Conservation (phyloP, 1,140 invertebrate species). For the Diachasmimorpha longicaudata region DNA sequence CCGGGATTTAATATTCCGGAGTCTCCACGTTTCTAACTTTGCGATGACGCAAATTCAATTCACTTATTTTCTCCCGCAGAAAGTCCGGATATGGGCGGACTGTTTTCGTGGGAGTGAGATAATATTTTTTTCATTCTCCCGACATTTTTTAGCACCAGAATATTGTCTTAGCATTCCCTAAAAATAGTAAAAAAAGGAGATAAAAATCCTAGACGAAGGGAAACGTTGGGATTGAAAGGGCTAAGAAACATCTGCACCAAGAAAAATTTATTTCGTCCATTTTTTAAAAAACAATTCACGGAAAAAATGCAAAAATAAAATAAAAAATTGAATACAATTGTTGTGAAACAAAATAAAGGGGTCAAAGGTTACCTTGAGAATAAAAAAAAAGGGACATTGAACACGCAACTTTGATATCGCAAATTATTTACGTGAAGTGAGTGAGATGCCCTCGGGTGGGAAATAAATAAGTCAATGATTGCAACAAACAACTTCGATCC, state of each 20-base stretch:
- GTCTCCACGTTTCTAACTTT: neutral
- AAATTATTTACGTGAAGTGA: neutral
- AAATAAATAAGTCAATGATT: neutral
- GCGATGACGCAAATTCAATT: slow-evolving; percentile 15
- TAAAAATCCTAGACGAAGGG: no score
- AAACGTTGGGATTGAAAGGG: no score
- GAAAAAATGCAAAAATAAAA: neutral
- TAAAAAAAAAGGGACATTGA: neutral
- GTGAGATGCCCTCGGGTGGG: neutral
- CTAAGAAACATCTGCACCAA: no score
- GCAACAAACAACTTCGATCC: slow-evolving; percentile 7
- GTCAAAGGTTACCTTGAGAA: neutral
- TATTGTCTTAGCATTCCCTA: no score
- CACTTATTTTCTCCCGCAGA: neutral
- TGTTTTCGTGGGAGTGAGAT: neutral
- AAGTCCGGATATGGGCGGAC: neutral
- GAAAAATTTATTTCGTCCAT: no score
- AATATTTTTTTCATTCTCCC: neutral
- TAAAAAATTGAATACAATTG: neutral
- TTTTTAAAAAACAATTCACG: no score
- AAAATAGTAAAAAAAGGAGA: no score
- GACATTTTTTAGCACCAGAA: no score
- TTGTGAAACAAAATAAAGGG: neutral
- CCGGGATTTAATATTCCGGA: neutral
- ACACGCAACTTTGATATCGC: neutral